A percentile compares a stretch with the other conserved stretches of the same genome.
Conservation (phyloP, 2,888 invertebrate genomes). For the Trachelus iudaicus region DNA sequence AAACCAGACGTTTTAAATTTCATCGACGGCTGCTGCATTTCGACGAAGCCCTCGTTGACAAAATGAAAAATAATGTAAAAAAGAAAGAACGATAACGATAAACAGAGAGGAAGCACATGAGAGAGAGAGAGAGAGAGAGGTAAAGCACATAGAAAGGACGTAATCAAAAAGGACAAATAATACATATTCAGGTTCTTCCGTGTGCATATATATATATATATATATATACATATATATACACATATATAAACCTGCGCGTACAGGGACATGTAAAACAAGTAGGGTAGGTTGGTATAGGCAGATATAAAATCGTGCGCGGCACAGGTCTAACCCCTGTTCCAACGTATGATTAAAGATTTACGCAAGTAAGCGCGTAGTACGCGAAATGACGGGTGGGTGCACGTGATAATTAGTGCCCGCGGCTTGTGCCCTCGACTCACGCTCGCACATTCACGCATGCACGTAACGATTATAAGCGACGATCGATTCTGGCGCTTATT, state of each 20-base stretch:
- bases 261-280: not conserved
- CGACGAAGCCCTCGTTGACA: slow-evolving; percentile 25
- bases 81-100: not conserved
- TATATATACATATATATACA: too few species aligned
- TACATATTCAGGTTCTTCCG: not conserved
- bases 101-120: not conserved
- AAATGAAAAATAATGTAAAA: slow-evolving; percentile 6
- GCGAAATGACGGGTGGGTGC: slow-evolving; percentile 38
- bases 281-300: not conserved
- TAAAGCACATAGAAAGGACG: not conserved
- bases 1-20: slow-evolving; percentile 34
- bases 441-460: not conserved
- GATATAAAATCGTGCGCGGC: not conserved
- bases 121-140: not conserved
- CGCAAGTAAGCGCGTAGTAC: slow-evolving; percentile 29
- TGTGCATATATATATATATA: too few species aligned
- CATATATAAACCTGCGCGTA: not conserved
- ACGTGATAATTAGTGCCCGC: slow-evolving; percentile 34
- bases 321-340: not conserved
- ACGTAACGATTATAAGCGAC: slow-evolving; percentile 2
- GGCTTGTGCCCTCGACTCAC: not conserved
- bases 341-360: not conserved
- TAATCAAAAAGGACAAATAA: not conserved
- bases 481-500: slow-evolving; percentile 20
- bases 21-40: slow-evolving; percentile 34